These are phyloP conservation scores for Aptenodytes patagonicus DNA, from an alignment of 2,113 vertebrate genomes.

Conservation along the genomic window DNA sequence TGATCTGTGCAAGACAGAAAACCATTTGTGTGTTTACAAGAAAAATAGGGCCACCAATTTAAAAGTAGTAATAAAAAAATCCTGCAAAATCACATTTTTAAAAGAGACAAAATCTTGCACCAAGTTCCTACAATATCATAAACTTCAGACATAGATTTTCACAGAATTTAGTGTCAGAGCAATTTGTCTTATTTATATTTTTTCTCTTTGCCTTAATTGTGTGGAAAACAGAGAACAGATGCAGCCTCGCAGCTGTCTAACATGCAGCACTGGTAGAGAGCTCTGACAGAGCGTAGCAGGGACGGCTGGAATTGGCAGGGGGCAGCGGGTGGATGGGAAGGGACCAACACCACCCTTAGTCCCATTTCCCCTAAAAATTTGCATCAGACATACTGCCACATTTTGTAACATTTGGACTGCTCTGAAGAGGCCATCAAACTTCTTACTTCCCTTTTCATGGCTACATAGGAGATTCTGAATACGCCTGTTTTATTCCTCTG, in stretches of 20 bases:
- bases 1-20: background rate
- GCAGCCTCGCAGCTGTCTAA: background rate
- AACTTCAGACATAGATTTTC: background rate
- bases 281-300: background rate
- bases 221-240: conserved; percentile 41
- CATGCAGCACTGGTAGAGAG: background rate
- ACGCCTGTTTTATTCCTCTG: background rate
- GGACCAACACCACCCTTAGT: background rate
- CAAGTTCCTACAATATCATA: background rate
- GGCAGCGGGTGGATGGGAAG: background rate
- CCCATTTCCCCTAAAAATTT: background rate
- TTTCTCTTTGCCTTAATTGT: conserved; percentile 19
- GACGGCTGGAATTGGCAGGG: background rate
- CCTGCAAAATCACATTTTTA: background rate
- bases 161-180: background rate
- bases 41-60: background rate
- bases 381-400: background rate
- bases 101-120: background rate
- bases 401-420: background rate
- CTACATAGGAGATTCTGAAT: background rate
- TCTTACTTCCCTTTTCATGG: background rate
- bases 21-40: background rate
- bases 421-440: background rate
- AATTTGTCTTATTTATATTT: conserved; percentile 20
- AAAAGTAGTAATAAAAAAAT: background rate